Evolutionary conservation across 1,140 invertebrate genomes (phyloP), one percentile per base, ranked within the genome.

Genomic region (Procambarus clarkii): DNA sequence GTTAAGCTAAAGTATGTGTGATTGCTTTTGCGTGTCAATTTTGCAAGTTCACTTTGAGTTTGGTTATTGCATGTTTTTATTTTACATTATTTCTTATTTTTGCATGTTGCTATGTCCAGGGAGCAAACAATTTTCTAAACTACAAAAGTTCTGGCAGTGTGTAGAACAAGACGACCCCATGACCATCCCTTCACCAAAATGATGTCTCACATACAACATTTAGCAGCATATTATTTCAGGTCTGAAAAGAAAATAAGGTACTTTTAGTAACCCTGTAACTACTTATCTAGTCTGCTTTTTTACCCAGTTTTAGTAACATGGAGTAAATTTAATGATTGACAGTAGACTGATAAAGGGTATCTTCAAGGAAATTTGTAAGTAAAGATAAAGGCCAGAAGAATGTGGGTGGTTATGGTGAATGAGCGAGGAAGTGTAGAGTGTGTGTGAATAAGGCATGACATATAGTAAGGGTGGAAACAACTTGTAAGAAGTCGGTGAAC

Each of bases 91-190:
- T 58, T 86, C 58, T 85, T 78, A 45, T 71, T 89, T 60, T 91
- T 91, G 89, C 89, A 91, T 91, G 83, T 82, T 91, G 58, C 89
- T 18, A 48, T 0, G 48, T 34, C 76, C 60, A 91, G 89, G 89
- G 48, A 91, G 64, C 21, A 64, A 18, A 85, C 86, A 85, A 18
- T 91, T 91, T 83, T 80, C 13, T 44, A 91, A 85, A 71, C 76
- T 91, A 34, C 44, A 46, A 60, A 91, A 34, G 9, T 91, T 91
- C 77, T 91, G 89, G 89, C 82, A 91, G 21, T 79, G 44, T 91
- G 21, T 86, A 50, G 89, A 91, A 45, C 50, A 86, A 69, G 83
- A 82, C 54, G 46, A 77, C 46, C 58, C 76, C 18, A 7, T 78
- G 69, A 11, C 77, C 2, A 45, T 13, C 9, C 13, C 50, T 48